Conservation (phyloP, 2,888 invertebrate species). For the Lasioglossum vierecki region DNA sequence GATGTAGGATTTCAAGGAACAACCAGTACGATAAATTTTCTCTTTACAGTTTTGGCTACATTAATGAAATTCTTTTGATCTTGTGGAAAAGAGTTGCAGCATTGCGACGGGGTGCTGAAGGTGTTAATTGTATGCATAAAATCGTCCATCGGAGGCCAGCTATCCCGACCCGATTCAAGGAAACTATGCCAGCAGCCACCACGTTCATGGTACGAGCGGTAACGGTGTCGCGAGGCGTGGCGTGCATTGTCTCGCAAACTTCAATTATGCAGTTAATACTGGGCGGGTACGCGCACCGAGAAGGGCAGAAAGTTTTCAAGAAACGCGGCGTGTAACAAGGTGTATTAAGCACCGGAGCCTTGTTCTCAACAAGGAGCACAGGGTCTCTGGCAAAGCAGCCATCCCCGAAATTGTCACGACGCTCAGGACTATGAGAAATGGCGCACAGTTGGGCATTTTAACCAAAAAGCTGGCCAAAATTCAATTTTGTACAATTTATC, state of each 20-base stretch:
- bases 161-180: not conserved
- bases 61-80: too few relatives aligned
- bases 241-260: constrained; percentile 6
- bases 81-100: too few relatives aligned
- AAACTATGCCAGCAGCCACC: not conserved
- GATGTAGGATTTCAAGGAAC: too few relatives aligned
- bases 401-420: not conserved
- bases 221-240: not conserved
- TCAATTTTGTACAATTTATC: too few relatives aligned
- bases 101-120: too few relatives aligned
- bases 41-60: too few relatives aligned
- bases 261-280: constrained; percentile 27
- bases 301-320: not conserved
- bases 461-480: too few relatives aligned
- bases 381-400: not conserved
- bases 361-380: not conserved
- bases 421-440: not conserved
- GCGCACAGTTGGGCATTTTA: too few relatives aligned
- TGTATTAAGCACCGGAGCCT: not conserved
- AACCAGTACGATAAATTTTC: too few relatives aligned
- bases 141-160: not conserved
- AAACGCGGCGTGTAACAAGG: not conserved
- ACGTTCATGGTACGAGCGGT: not conserved
- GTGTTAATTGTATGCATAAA: not conserved
- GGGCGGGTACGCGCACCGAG: not conserved